Evolutionary conservation across 2,113 vertebrate species (phyloP), one percentile per base, ranked within the genome.

Genomic region (Hemibagrus wyckioides): DNA sequence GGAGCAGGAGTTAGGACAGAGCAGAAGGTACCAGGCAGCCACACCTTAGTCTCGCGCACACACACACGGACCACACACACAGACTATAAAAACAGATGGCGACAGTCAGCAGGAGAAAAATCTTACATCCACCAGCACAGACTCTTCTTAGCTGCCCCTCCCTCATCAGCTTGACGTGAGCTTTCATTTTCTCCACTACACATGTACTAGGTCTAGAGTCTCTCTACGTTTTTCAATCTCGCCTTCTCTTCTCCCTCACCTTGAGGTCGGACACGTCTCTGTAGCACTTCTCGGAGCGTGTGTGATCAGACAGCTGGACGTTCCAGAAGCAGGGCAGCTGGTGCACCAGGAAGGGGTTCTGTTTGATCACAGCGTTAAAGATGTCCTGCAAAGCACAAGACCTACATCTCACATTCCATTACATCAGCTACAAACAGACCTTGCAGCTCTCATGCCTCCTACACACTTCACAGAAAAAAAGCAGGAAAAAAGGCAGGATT

Each of bases 271-370:
- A 98, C 89, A 99, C 98, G 0, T 99, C 98, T 88, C 97, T 96
- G 94, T 99, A 99, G 94, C 98, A 99, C 92, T 99, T 98, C 93
- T 99, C 98, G 0, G 98, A 99, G 91, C 98, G 98, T 0, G 98
- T 99, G 93, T 99, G 98, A 93, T 99, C 98, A 0, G 98, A 99
- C 82, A 99, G 94, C 94, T 99, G 98, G 63, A 99, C 98, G 0
- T 99, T 99, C 98, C 98, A 99, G 95, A 98, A 99, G 93, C 98
- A 99, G 0, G 98, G 98, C 71, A 99, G 97, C 95, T 99, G 98
- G 91, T 99, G 96, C 56, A 99, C 97, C 83, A 99, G 96, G 95
- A 99, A 98, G 0, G 98, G 98, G 92, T 99, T 99, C 93, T 99
- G 98, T 92, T 99, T 99, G 96, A 99, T 99, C 93, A 99, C 98